Percentiles rank a stretch among this genome's conserved stretches.
These are phyloP conservation scores for Caracal caracal DNA, from an alignment of 2,113 vertebrate genomes.

Conservation along the genomic window DNA sequence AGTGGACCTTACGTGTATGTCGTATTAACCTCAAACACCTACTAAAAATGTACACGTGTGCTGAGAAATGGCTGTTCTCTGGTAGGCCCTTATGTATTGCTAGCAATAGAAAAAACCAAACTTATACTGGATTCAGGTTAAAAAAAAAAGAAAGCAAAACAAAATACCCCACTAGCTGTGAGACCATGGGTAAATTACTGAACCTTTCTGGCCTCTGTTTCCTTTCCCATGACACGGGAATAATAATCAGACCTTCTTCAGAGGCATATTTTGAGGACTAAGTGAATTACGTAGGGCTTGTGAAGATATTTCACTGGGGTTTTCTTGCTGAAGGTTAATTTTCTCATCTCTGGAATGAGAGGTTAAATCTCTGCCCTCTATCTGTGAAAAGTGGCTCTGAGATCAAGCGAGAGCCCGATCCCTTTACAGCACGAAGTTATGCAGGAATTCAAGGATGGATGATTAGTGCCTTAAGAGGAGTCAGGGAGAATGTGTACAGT, in stretches of 20 bases:
- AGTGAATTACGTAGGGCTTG: not conserved
- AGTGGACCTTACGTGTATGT: not conserved
- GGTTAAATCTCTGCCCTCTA: not conserved
- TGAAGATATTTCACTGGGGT: not conserved
- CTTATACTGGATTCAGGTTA: not conserved
- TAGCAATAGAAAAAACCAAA: not conserved
- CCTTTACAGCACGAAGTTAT: not conserved
- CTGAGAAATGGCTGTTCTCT: not conserved
- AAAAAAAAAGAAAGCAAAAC: not conserved
- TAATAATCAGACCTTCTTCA: not conserved
- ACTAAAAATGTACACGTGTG: not conserved
- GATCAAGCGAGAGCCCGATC: not conserved
- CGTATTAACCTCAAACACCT: not conserved
- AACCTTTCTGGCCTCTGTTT: not conserved
- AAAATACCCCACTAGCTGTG: not conserved
- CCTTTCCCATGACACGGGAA: not conserved
- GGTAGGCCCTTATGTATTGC: not conserved
- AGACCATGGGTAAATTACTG: not conserved
- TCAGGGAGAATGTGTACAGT: not conserved
- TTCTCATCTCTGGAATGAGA: not conserved
- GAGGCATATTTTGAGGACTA: not conserved
- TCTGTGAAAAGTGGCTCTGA: not conserved
- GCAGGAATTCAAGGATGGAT: constrained; percentile 3
- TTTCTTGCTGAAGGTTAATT: not conserved
- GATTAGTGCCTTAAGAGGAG: not conserved